Percentiles rank a stretch among this genome's conserved stretches.
Evolutionary conservation across 1,140 invertebrate genomes (phyloP).

Genomic region (Papilio aristodemus): DNA sequence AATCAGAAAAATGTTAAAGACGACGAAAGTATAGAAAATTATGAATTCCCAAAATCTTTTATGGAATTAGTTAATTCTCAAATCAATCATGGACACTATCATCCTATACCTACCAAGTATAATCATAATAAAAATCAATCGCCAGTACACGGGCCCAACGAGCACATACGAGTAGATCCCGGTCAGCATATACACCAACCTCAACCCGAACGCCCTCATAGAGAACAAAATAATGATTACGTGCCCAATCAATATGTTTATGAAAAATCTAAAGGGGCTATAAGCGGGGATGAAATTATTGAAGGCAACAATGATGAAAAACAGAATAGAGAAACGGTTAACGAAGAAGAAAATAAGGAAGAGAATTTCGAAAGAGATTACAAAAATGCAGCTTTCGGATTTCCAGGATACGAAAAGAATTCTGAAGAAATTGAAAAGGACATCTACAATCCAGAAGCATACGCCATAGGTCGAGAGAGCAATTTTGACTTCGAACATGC

Average conservation of each 20-base stretch:
- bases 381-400: conserved; percentile 70
- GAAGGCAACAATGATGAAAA: conserved; percentile 57
- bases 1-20: conserved; percentile 32
- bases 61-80: conserved; percentile 33
- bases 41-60: conserved; percentile 34
- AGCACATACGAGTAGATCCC: conserved; percentile 52
- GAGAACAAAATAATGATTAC: conserved; percentile 36
- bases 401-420: conserved; percentile 59
- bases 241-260: conserved; percentile 38
- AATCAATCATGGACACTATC: conserved; percentile 40
- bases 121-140: conserved; percentile 58
- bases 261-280: conserved; percentile 60
- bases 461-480: conserved; percentile 51
- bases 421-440: conserved; percentile 59
- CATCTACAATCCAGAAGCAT: conserved; percentile 65
- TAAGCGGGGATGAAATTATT: conserved; percentile 64
- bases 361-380: conserved; percentile 76
- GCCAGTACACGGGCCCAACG: conserved; percentile 46
- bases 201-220: conserved; percentile 34
- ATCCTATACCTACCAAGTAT: conserved; percentile 53
- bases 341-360: conserved; percentile 67
- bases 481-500: conserved; percentile 56
- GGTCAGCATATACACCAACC: conserved; percentile 47
- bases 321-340: conserved; percentile 57
- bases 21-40: conserved; percentile 25